phyloP scores from a whole-genome alignment of 2,113 vertebrate species.

The Upupa epops region DNA sequence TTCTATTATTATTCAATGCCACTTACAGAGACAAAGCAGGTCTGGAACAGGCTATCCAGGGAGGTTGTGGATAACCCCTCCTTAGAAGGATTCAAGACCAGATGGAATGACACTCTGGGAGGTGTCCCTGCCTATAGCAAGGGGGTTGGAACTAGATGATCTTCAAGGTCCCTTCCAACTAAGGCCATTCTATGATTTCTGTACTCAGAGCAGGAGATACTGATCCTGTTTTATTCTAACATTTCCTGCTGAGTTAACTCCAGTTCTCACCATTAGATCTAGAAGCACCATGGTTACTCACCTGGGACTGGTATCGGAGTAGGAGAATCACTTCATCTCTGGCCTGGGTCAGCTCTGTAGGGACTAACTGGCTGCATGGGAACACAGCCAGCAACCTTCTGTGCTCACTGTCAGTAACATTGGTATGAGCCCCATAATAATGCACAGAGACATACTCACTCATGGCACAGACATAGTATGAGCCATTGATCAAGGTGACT shows the following conservation, averaged over 20 bases:
- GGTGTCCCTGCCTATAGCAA: too few species aligned
- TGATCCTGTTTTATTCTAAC: not conserved
- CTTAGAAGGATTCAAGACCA: too few species aligned
- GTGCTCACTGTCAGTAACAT: not conserved
- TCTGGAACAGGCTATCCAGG: not conserved
- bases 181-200: not conserved
- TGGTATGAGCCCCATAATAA: conserved; percentile 43
- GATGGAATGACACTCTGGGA: too few species aligned
- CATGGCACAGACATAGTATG: conserved; percentile 73
- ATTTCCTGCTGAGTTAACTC: not conserved
- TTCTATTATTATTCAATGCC: not conserved
- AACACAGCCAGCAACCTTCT: conserved; percentile 62
- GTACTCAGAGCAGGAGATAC: not conserved
- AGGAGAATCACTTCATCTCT: conserved; percentile 73
- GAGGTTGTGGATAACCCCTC: too few species aligned
- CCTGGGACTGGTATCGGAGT: conserved; percentile 79
- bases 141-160: too few species aligned
- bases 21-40: not conserved
- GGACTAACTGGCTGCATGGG: conserved; percentile 65
- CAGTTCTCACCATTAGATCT: not conserved
- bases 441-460: conserved; percentile 65
- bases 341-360: conserved; percentile 42
- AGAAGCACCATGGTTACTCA: conserved; percentile 23
- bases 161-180: too few species aligned
- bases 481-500: conserved; percentile 74